Percentiles rank a stretch among this genome's conserved stretches.
Evolutionary conservation across 2,797 vertebrate genomes (phyloP).

Genomic region (Trachurus trachurus): DNA sequence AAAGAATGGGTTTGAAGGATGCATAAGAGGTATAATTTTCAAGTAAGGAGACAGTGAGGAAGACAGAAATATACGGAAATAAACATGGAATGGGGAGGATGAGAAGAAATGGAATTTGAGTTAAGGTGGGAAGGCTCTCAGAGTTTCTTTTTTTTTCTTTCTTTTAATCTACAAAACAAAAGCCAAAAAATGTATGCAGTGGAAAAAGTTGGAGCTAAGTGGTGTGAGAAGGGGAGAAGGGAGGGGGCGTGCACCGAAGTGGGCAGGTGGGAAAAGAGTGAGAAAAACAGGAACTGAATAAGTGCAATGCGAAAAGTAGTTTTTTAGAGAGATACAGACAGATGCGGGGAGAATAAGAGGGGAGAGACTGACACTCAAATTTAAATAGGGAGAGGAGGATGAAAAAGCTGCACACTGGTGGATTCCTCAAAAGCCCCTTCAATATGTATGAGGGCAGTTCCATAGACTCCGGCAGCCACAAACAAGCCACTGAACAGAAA

Average conservation of each 20-base stretch:
- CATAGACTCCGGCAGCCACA: constrained; percentile 69
- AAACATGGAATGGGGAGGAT: constrained; percentile 18
- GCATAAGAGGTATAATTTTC: constrained; percentile 25
- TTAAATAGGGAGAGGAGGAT: constrained; percentile 77
- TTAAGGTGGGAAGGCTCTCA: constrained; percentile 24
- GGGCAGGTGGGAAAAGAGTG: constrained; percentile 68
- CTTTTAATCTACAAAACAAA: constrained; percentile 57
- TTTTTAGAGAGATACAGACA: constrained; percentile 70
- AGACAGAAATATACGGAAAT: constrained; percentile 21
- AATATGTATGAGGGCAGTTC: constrained; percentile 82
- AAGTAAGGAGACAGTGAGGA: constrained; percentile 4
- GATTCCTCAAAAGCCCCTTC: constrained; percentile 82
- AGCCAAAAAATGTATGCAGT: constrained; percentile 50
- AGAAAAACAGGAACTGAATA: constrained; percentile 71
- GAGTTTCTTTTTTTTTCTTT: constrained; percentile 42
- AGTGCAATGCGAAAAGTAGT: constrained; percentile 73
- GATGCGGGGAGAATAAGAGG: constrained; percentile 45
- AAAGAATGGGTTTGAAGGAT: constrained; percentile 4
- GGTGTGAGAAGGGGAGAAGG: constrained; percentile 62
- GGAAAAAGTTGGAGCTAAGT: constrained; percentile 49
- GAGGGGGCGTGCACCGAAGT: constrained; percentile 40
- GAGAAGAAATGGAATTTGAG: constrained; percentile 1
- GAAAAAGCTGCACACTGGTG: constrained; percentile 70
- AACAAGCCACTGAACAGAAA: constrained; percentile 67
- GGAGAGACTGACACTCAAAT: constrained; percentile 76